Evolutionary conservation across 2,797 vertebrate species (phyloP).

Genomic region (Phylloscopus collybita): DNA sequence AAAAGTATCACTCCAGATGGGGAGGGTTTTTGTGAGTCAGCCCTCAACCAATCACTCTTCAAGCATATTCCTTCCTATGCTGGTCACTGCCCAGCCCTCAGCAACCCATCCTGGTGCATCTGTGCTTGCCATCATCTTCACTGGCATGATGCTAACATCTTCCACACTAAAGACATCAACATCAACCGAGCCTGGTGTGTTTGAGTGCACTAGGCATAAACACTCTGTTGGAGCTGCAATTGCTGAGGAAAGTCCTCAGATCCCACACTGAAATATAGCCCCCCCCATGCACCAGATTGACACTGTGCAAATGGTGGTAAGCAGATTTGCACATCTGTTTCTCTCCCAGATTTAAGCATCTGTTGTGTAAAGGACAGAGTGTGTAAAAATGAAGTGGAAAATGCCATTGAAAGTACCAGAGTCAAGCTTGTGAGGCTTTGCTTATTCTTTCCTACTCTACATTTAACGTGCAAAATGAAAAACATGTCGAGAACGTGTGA

Average conservation of each 20-base stretch:
- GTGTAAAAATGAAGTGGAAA: neutral
- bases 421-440: neutral
- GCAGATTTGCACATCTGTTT: neutral
- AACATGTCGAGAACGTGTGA: neutral
- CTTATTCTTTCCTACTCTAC: neutral
- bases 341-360: neutral
- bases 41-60: neutral
- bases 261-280: neutral
- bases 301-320: rapidly evolving
- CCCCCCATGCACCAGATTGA: rapidly evolving
- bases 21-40: neutral
- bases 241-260: neutral
- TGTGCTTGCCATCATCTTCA: neutral
- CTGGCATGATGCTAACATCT: neutral
- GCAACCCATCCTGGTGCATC: neutral
- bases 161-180: neutral
- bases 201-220: neutral
- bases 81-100: neutral
- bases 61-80: neutral
- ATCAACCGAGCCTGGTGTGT: rapidly evolving
- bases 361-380: neutral
- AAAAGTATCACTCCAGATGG: slow-evolving; percentile 19
- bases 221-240: neutral
- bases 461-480: neutral
- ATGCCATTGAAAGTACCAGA: neutral